These are phyloP conservation scores for Acanthococcus lagerstroemiae DNA, from an alignment of 2,888 invertebrate species.

Conservation along the genomic window DNA sequence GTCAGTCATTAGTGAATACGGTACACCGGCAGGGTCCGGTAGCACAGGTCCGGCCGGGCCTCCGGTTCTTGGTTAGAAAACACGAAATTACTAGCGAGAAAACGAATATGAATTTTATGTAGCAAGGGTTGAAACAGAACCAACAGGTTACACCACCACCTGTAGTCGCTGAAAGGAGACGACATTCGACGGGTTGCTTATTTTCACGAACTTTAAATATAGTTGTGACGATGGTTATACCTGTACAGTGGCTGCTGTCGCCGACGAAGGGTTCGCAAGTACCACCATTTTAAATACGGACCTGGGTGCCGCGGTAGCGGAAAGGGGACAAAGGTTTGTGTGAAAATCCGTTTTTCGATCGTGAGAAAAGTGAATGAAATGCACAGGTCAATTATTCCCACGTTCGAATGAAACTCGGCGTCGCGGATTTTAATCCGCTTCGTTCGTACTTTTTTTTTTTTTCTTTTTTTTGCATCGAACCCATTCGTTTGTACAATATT, in stretches of 20 bases:
- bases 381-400: slow-evolving; percentile 22
- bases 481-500: too few species aligned
- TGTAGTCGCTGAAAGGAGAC: slow-evolving; percentile 5
- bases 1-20: too few species aligned
- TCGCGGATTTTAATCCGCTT: not conserved
- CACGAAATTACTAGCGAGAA: too few species aligned
- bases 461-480: not conserved
- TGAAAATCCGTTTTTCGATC: slow-evolving; percentile 28
- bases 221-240: slow-evolving; percentile 20
- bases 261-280: slow-evolving; percentile 17
- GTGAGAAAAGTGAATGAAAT: slow-evolving; percentile 14
- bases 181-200: slow-evolving; percentile 4
- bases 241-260: slow-evolving; percentile 17
- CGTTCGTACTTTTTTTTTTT: not conserved
- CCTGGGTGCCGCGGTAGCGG: not conserved
- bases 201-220: slow-evolving; percentile 16
- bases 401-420: not conserved
- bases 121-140: slow-evolving; percentile 6
- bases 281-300: slow-evolving; percentile 4
- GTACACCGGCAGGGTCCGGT: too few species aligned
- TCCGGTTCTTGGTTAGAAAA: too few species aligned
- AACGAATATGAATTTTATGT: too few species aligned
- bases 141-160: slow-evolving; percentile 26
- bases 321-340: slow-evolving; percentile 25
- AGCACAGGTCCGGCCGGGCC: too few species aligned